Evolutionary conservation across 1,140 invertebrate species (phyloP).

Genomic region (Luehdorfia chinensis): DNA sequence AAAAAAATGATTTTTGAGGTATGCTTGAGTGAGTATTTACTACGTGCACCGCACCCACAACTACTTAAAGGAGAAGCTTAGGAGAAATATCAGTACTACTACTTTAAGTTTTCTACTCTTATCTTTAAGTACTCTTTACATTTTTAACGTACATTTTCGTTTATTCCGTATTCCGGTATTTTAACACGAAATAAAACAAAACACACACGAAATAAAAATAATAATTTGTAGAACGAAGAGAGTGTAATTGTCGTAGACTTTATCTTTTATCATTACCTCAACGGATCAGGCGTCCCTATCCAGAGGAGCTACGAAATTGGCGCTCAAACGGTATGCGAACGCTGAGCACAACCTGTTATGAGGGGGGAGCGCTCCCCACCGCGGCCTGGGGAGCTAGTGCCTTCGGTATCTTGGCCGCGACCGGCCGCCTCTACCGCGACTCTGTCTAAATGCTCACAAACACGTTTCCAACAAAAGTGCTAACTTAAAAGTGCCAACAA

Average conservation of each 20-base stretch:
- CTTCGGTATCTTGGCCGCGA: constrained; percentile 38
- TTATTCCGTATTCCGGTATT: no score
- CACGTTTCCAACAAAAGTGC: constrained; percentile 31
- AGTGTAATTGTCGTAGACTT: constrained; percentile 23
- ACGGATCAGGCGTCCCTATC: constrained; percentile 48
- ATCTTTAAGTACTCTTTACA: no score
- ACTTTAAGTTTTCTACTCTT: no score
- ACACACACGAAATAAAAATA: background rate
- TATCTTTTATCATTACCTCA: constrained; percentile 45
- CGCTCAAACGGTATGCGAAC: constrained; percentile 67
- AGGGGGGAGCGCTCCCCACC: constrained; percentile 35
- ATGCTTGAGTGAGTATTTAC: no score
- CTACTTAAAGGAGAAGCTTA: no score
- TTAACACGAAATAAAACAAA: no score
- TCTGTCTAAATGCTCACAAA: constrained; percentile 21
- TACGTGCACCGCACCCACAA: no score
- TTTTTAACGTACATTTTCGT: no score
- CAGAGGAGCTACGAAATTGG: constrained; percentile 61
- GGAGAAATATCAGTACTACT: no score
- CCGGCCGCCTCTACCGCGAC: constrained; percentile 21
- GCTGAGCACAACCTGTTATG: constrained; percentile 54
- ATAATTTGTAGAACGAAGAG: constrained; percentile 3
- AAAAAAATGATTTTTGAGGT: no score
- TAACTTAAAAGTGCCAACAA: constrained; percentile 26
- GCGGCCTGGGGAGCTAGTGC: constrained; percentile 41